Evolutionary conservation across 2,797 vertebrate genomes (phyloP).

Genomic region (Amphiprion clarkii): DNA sequence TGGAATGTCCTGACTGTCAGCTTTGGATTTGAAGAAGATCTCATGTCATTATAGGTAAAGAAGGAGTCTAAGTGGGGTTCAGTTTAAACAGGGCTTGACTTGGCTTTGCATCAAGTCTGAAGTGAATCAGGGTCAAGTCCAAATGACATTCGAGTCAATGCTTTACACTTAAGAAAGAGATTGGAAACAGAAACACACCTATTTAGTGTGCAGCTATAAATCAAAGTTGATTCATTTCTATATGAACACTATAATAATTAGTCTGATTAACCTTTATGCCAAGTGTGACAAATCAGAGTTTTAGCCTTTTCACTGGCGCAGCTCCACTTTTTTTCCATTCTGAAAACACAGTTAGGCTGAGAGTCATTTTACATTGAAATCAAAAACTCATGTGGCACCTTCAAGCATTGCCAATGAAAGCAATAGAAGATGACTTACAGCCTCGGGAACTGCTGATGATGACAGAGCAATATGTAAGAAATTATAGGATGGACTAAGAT

Average conservation of each 20-base stretch:
- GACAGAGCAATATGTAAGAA: conserved; percentile 27
- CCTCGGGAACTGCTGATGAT: conserved; percentile 24
- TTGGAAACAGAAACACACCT: neutral
- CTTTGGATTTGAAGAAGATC: no score
- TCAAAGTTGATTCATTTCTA: neutral
- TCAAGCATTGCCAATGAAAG: conserved; percentile 42
- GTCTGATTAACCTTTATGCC: neutral
- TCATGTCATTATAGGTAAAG: no score
- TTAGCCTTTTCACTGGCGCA: neutral
- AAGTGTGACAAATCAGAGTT: neutral
- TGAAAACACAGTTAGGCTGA: neutral
- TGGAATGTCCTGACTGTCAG: no score
- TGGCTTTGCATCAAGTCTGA: no score
- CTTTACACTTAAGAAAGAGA: neutral
- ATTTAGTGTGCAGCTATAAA: neutral
- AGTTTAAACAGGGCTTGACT: no score
- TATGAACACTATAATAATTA: neutral
- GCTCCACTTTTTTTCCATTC: neutral
- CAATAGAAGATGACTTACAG: conserved; percentile 43
- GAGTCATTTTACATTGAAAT: conserved; percentile 29
- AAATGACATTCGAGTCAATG: neutral
- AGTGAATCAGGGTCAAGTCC: neutral
- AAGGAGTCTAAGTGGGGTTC: no score
- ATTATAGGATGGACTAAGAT: conserved; percentile 21
- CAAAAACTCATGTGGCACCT: conserved; percentile 34